Evolutionary conservation across 2,113 vertebrate species (phyloP).

Genomic region (Indicator indicator): DNA sequence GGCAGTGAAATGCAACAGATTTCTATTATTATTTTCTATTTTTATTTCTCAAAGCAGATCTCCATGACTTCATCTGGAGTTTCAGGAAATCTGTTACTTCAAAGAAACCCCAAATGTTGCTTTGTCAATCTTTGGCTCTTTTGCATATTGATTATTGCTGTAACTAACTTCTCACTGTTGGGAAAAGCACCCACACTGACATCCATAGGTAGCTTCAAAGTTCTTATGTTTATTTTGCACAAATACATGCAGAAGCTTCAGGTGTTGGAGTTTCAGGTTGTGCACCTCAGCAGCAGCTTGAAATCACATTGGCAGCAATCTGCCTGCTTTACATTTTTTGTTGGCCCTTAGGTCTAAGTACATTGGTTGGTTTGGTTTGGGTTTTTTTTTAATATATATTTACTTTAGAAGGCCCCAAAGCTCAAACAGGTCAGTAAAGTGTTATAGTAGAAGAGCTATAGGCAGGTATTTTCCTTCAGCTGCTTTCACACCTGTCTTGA

Average conservation of each 20-base stretch:
- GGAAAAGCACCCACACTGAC: neutral
- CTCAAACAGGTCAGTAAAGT: neutral
- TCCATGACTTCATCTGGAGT: neutral
- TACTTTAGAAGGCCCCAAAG: neutral
- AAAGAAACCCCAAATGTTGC: neutral
- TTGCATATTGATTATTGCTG: neutral
- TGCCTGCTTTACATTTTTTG: accelerated
- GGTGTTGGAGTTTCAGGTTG: neutral
- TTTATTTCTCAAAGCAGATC: neutral
- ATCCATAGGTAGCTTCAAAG: neutral
- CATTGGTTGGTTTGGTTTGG: neutral
- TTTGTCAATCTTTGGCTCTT: neutral
- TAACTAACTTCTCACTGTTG: neutral
- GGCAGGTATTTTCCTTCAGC: neutral
- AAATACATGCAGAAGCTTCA: neutral
- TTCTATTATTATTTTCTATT: neutral
- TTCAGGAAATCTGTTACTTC: neutral
- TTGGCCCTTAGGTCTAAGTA: neutral
- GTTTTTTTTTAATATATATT: neutral
- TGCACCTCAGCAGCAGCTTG: neutral
- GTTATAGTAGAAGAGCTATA: neutral
- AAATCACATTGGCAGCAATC: accelerated
- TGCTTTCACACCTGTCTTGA: neutral
- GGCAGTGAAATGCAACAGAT: neutral
- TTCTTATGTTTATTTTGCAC: neutral